Evolutionary conservation across 2,797 vertebrate species (phyloP), one percentile per base, ranked within the genome.

Genomic region (Siniperca obscura): DNA sequence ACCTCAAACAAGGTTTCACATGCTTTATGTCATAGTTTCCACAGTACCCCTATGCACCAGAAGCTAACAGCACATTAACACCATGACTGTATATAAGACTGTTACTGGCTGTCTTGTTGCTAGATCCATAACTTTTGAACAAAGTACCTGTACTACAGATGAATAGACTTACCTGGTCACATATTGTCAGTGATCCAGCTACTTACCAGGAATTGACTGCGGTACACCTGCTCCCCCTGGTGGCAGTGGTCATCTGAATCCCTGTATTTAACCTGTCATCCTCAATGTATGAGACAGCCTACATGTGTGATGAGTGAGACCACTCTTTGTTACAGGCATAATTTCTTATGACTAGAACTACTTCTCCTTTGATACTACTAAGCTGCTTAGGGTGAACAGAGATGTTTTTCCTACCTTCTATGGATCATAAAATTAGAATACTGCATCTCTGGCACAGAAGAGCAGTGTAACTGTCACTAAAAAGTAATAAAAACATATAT

Each of bases 151-250:
- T 61, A 36, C 52, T 27, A 72, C 34, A 69, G 14, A 52, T 52
- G 0, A n/a, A 61, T 19, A 6, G 21, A 73, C 14, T 72, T 48
- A 60, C 30, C 8, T 76, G 57, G 12, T 55, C 30, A 36, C 30
- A 70, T 55, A 17, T 36, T 59, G 19, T 56, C 25, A 56, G 22
- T 59, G 34, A 44, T 52, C 14, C 13, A 46, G 12, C 13, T 14
- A 14, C 21, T 64, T 69, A 68, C 17, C 27, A 67, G 62, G 68
- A 72, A 22, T 73, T 36, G 42, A 81, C 56, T 67, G 75, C 76
- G 84, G 88, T 90, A 67, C 87, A 85, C 72, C 83, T 90, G 85
- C 94, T 86, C 93, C 95, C 93, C 93, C 94, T 95, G 85, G 86
- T 96, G 94, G 87, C 36, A 53, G 30, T 76, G 60, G 48, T 59